Conservation (phyloP, 2,113 vertebrate genomes). For the Hymenochirus boettgeri region DNA sequence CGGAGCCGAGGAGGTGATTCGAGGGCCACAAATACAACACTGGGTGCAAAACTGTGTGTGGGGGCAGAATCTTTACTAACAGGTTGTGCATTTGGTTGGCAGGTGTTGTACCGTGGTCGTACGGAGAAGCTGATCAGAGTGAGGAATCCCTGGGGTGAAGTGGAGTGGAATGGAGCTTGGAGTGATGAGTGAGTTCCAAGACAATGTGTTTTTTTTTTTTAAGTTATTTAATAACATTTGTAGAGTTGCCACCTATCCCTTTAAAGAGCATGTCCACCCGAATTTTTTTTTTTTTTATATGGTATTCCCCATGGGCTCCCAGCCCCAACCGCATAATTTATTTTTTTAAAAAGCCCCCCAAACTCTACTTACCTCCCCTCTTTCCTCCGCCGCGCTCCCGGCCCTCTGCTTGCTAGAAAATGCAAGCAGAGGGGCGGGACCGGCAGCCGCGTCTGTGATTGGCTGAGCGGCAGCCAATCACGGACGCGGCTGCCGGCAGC, state of each 20-base stretch:
- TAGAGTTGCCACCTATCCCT: conserved; percentile 2
- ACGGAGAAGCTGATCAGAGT: conserved; percentile 63
- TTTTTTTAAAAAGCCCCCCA: too few species aligned
- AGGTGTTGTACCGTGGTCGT: conserved; percentile 60
- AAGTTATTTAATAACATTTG: too few species aligned
- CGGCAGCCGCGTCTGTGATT: too few species aligned
- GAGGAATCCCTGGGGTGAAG: conserved; percentile 81
- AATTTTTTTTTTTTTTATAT: too few species aligned
- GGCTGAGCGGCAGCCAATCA: too few species aligned
- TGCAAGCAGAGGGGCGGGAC: too few species aligned
- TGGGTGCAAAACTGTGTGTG: neutral
- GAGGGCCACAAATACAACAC: conserved; percentile 8
- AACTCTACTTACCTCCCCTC: too few species aligned
- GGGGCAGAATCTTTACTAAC: neutral
- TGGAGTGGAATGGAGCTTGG: conserved; percentile 87
- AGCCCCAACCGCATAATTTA: too few species aligned
- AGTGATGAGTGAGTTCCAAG: conserved; percentile 71
- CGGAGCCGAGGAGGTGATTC: conserved; percentile 72
- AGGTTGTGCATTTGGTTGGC: conserved; percentile 34
- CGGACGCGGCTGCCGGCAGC: too few species aligned
- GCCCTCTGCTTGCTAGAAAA: too few species aligned
- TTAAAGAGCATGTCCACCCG: neutral
- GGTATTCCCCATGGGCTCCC: too few species aligned
- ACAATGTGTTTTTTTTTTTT: conserved; percentile 23
- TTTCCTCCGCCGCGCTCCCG: too few species aligned